Evolutionary conservation across 2,113 vertebrate species (phyloP).

Genomic region (Neofelis nebulosa): DNA sequence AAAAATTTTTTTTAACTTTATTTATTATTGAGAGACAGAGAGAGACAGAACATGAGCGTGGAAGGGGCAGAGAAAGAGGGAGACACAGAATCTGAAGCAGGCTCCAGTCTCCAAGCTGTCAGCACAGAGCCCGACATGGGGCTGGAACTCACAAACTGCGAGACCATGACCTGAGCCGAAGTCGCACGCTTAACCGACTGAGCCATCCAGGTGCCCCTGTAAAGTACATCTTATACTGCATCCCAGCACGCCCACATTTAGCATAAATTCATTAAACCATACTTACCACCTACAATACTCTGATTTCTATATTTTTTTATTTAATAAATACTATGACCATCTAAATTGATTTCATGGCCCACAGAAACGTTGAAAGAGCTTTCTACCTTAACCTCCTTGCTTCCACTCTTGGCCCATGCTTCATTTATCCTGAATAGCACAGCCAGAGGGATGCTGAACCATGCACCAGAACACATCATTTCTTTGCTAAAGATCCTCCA

Average conservation of each 20-base stretch:
- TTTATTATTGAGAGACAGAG: too few relatives aligned
- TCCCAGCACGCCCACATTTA: neutral
- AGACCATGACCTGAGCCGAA: too few relatives aligned
- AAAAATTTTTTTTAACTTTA: too few relatives aligned
- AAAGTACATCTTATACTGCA: constrained; percentile 22
- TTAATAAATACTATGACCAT: constrained; percentile 3
- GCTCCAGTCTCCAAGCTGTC: too few relatives aligned
- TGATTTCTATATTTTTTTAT: neutral
- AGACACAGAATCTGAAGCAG: too few relatives aligned
- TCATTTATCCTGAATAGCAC: constrained; percentile 33
- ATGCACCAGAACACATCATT: neutral
- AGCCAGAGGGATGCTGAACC: neutral
- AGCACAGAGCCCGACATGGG: too few relatives aligned
- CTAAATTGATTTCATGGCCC: neutral
- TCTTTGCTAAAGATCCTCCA: neutral
- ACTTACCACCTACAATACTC: neutral
- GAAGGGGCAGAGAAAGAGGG: too few relatives aligned
- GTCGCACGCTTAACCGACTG: too few relatives aligned
- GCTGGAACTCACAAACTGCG: too few relatives aligned
- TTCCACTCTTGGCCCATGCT: neutral
- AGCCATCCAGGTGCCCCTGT: too few relatives aligned
- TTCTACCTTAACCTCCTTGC: neutral
- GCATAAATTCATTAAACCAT: constrained; percentile 22
- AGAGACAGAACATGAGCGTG: too few relatives aligned
- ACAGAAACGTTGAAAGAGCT: neutral